Conservation (phyloP, 1,140 invertebrate genomes). For the Ruditapes philippinarum region DNA sequence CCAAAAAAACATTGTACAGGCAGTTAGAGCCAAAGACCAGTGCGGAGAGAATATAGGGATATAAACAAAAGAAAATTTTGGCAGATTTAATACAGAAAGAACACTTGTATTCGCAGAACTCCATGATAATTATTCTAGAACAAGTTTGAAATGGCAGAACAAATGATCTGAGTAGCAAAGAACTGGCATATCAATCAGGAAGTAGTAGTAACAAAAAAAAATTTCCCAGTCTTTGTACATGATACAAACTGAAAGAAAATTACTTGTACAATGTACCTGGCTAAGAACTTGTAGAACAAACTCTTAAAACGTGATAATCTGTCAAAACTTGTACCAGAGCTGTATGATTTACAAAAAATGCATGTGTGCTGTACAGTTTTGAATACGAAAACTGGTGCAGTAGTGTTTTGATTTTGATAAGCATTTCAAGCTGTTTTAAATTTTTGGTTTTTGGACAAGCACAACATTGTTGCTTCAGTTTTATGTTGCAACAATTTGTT, state of each 20-base stretch:
- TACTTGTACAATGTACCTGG: background rate
- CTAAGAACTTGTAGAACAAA: background rate
- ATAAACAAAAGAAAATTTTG: background rate
- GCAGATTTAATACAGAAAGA: background rate
- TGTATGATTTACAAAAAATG: too few relatives aligned
- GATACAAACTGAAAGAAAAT: background rate
- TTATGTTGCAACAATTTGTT: too few relatives aligned
- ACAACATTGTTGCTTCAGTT: too few relatives aligned
- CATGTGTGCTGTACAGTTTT: too few relatives aligned
- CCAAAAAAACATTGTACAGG: background rate
- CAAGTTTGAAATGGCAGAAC: slow-evolving; percentile 15
- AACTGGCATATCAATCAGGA: background rate
- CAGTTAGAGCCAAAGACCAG: background rate
- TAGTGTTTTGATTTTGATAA: too few relatives aligned
- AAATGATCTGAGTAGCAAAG: background rate
- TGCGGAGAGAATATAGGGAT: too few relatives aligned
- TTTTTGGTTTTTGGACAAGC: too few relatives aligned
- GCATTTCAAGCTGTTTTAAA: too few relatives aligned
- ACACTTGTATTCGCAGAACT: background rate
- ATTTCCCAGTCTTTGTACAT: background rate
- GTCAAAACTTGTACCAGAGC: too few relatives aligned
- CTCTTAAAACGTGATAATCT: too few relatives aligned
- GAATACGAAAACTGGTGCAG: too few relatives aligned
- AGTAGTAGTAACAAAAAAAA: background rate
- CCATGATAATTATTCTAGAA: background rate